Percentiles rank a stretch among this genome's conserved stretches.
Conservation (phyloP, 2,113 vertebrate genomes). For the Mustelus asterias region DNA sequence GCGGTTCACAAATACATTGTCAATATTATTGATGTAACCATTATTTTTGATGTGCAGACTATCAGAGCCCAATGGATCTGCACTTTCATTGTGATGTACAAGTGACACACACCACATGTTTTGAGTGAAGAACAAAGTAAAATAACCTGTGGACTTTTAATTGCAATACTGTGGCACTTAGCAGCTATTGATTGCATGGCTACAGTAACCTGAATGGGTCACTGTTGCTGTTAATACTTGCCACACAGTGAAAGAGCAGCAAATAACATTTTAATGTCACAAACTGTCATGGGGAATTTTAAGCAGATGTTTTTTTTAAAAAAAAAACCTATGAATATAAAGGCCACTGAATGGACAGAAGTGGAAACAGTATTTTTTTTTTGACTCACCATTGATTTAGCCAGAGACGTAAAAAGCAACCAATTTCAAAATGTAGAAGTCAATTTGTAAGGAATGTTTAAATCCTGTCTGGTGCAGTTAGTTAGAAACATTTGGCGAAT, state of each 20-base stretch:
- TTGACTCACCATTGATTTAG: slow-evolving; percentile 85
- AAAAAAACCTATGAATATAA: slow-evolving; percentile 89
- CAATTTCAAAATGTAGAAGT: slow-evolving; percentile 69
- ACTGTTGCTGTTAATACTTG: slow-evolving; percentile 96
- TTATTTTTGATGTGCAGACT: slow-evolving; percentile 14
- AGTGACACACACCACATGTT: not conserved
- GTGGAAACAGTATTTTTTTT: slow-evolving; percentile 84
- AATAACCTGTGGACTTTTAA: slow-evolving; percentile 64
- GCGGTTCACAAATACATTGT: slow-evolving; percentile 1
- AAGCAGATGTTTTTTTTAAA: slow-evolving; percentile 69
- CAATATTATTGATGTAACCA: slow-evolving; percentile 30
- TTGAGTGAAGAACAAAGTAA: slow-evolving; percentile 29
- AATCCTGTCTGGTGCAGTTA: not conserved
- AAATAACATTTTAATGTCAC: slow-evolving; percentile 99
- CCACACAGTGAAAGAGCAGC: slow-evolving; percentile 96
- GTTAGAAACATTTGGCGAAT: not conserved
- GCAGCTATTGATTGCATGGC: slow-evolving; percentile 94
- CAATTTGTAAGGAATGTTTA: slow-evolving; percentile 44
- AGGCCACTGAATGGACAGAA: slow-evolving; percentile 90
- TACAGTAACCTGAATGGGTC: slow-evolving; percentile 94
- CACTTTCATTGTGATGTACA: slow-evolving; percentile 1
- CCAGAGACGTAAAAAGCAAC: slow-evolving; percentile 59
- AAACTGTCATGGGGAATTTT: slow-evolving; percentile 97
- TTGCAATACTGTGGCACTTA: slow-evolving; percentile 98
- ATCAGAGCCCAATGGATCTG: not conserved